Percentiles rank a stretch among this genome's conserved stretches.
phyloP scores from a whole-genome alignment of 2,888 invertebrate species.

The Nemapogon koenigi region DNA sequence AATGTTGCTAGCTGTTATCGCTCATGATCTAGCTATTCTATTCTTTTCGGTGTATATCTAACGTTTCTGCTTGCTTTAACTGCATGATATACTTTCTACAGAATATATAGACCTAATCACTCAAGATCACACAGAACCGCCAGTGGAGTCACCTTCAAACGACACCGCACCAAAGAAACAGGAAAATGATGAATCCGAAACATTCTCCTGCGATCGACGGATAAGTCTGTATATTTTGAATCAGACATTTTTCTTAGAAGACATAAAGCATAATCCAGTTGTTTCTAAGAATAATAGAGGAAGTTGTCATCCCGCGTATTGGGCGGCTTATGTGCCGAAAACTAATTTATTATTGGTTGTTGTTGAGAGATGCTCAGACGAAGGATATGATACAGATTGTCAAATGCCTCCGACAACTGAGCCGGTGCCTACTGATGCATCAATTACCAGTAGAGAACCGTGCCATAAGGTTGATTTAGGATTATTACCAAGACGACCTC shows the following conservation, averaged over 20 bases:
- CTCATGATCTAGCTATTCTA: constrained; percentile 1
- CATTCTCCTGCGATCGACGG: constrained; percentile 75
- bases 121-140: constrained; percentile 27
- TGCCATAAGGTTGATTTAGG: constrained; percentile 81
- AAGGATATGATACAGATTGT: constrained; percentile 27
- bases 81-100: constrained; percentile 35
- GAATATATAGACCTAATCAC: constrained; percentile 30
- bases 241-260: constrained; percentile 55
- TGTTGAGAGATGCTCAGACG: constrained; percentile 36
- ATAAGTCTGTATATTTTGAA: constrained; percentile 74
- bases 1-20: too few relatives aligned
- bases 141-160: constrained; percentile 24
- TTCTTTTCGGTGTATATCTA: constrained; percentile 20
- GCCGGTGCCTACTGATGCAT: constrained; percentile 36
- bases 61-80: constrained; percentile 42
- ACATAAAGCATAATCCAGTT: constrained; percentile 32
- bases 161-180: constrained; percentile 33
- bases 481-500: constrained; percentile 68
- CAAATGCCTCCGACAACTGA: constrained; percentile 71
- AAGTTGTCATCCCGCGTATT: constrained; percentile 58
- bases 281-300: constrained; percentile 32
- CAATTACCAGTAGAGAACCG: constrained; percentile 61
- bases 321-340: constrained; percentile 74
- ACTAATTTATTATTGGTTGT: constrained; percentile 82
- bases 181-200: constrained; percentile 34